Evolutionary conservation across 2,113 vertebrate species (phyloP), one percentile per base, ranked within the genome.

Genomic region (Ranitomeya imitator): DNA sequence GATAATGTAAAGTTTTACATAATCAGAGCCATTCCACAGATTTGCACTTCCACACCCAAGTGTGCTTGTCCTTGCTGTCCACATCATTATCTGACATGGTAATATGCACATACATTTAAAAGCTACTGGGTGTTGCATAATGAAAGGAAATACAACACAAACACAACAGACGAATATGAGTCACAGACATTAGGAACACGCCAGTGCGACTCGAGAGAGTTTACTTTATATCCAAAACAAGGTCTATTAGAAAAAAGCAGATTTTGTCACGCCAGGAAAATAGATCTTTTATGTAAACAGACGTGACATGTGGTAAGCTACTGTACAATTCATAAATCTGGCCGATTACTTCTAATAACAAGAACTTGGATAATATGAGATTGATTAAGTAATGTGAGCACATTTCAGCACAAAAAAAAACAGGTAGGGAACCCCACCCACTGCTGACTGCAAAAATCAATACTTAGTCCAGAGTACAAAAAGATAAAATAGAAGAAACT

Each of bases 381-480:
- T 23, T 15, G 78, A 51, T 23, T 10, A 37, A 31, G 7, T 18
- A 31, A 59, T 37, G 15, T 14, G 4, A 79, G 57, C 54, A n/a
- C 52, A 6, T 14, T 23, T 23, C 77, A 57, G 23, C 18, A 31
- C 26, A 26, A 21, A 54, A 83, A 31, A 45, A 67, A 83, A 69
- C 37, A 10, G 15, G 26, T 63, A 63, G 18, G 11, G 21, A 76
- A 52, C 71, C 31, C 52, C 73, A 76, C 73, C 31, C 31, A 74
- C 14, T 74, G 31, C 37, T 19, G 6, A 21, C 6, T 0, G 3
- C 26, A 19, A 19, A 82, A 83, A 83, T 83, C 80, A 83, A 83
- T 83, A 83, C 81, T 67, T 5, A 15, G 81, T 69, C 12, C 81
- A 69, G 12, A 83, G 81, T 52, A 67, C 81, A 83, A 83, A 83